These are phyloP conservation scores for Hemitrygon akajei DNA, from an alignment of 2,797 vertebrate species.

Conservation along the genomic window DNA sequence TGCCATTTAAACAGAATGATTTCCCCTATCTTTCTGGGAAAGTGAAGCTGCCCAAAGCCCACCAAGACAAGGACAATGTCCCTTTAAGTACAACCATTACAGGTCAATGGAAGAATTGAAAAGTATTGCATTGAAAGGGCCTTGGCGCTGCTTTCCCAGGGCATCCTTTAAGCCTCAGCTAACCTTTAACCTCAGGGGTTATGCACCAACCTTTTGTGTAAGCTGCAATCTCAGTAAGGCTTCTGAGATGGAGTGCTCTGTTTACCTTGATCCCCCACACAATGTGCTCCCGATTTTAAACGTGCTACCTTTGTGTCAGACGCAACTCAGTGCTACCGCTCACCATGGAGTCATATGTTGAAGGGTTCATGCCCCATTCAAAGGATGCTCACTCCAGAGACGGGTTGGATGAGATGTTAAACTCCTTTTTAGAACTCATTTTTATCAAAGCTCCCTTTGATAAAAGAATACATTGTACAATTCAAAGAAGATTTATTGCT, in stretches of 20 bases:
- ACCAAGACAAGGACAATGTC: conserved; percentile 5
- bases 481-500: background rate
- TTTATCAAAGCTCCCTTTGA: background rate
- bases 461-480: background rate
- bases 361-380: background rate
- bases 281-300: background rate
- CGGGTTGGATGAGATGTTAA: background rate
- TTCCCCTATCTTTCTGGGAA: background rate
- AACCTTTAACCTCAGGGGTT: conserved; percentile 28
- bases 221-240: background rate
- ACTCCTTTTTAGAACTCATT: too few relatives aligned
- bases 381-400: background rate
- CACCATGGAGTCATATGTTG: background rate
- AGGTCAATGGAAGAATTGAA: conserved; percentile 35
- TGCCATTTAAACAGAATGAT: background rate
- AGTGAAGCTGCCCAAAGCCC: background rate
- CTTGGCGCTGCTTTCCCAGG: conserved; percentile 26
- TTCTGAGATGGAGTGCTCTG: background rate
- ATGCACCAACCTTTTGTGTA: conserved; percentile 15
- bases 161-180: conserved; percentile 31
- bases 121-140: conserved; percentile 23
- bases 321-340: background rate
- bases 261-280: conserved; percentile 8
- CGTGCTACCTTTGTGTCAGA: background rate
- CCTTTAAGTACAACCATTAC: conserved; percentile 29